These are phyloP conservation scores for Spodoptera littoralis DNA, from an alignment of 2,888 invertebrate species.

Conservation along the genomic window DNA sequence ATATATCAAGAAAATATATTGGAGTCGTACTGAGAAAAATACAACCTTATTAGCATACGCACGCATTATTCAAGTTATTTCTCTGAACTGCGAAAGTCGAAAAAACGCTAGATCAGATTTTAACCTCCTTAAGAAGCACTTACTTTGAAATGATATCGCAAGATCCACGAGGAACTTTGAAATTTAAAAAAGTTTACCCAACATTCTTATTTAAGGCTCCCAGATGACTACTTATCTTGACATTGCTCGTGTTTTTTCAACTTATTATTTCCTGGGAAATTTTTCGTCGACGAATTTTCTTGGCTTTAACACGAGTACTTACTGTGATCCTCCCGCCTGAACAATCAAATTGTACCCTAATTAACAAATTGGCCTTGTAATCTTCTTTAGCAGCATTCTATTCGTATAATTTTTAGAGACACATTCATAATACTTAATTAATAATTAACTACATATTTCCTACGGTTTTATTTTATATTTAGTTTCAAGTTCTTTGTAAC, in stretches of 20 bases:
- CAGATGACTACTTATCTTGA: constrained; percentile 40
- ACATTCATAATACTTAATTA: too few relatives aligned
- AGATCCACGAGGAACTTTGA: constrained; percentile 23
- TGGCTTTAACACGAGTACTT: constrained; percentile 5
- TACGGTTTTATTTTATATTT: too few relatives aligned
- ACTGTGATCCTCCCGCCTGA: background rate
- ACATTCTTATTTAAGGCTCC: constrained; percentile 29
- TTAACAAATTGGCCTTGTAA: constrained; percentile 10
- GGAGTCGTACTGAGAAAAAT: too few relatives aligned
- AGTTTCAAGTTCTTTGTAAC: too few relatives aligned
- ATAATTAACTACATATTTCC: too few relatives aligned
- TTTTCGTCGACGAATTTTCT: background rate
- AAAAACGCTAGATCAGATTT: constrained; percentile 12
- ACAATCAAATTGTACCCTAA: constrained; percentile 15
- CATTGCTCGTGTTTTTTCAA: constrained; percentile 20
- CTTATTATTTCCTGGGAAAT: constrained; percentile 27
- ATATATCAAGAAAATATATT: too few relatives aligned
- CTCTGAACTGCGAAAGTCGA: background rate
- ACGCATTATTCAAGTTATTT: background rate
- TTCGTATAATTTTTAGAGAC: background rate
- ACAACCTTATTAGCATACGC: background rate
- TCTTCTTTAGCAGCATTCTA: constrained; percentile 3
- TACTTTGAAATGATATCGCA: constrained; percentile 24
- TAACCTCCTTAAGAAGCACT: constrained; percentile 16
- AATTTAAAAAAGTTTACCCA: constrained; percentile 26